These are phyloP conservation scores for Seriola rivoliana DNA, from an alignment of 2,113 vertebrate genomes.

Conservation along the genomic window DNA sequence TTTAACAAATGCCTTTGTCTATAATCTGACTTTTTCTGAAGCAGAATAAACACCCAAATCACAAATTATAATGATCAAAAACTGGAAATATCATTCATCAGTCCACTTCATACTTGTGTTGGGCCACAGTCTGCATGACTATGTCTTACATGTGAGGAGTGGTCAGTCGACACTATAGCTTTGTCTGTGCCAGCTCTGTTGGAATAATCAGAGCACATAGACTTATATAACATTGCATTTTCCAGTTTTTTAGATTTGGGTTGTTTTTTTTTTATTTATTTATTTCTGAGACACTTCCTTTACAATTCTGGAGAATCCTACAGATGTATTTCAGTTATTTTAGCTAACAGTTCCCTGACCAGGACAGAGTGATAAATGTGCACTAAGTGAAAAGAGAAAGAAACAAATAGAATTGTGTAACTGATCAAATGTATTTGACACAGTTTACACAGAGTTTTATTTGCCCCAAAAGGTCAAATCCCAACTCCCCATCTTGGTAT, in stretches of 20 bases:
- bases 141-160: constrained; percentile 16
- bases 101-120: not conserved
- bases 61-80: not conserved
- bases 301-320: not conserved
- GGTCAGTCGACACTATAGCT: constrained; percentile 26
- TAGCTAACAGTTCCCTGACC: not conserved
- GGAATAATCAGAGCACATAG: constrained; percentile 63
- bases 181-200: constrained; percentile 64
- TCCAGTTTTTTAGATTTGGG: not conserved
- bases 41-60: constrained; percentile 2
- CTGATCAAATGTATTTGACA: constrained; percentile 19
- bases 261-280: not conserved
- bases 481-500: not conserved
- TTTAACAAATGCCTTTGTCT: constrained; percentile 24
- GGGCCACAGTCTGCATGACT: not conserved
- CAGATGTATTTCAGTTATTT: not conserved
- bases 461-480: constrained; percentile 14
- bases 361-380: not conserved
- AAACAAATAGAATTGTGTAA: not conserved
- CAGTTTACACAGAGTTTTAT: not conserved
- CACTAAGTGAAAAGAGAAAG: not conserved
- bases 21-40: not conserved
- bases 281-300: not conserved
- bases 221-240: constrained; percentile 58
- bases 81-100: not conserved